These are phyloP conservation scores for Philopotamus ludificatus DNA, from an alignment of 1,140 invertebrate species.

Conservation along the genomic window DNA sequence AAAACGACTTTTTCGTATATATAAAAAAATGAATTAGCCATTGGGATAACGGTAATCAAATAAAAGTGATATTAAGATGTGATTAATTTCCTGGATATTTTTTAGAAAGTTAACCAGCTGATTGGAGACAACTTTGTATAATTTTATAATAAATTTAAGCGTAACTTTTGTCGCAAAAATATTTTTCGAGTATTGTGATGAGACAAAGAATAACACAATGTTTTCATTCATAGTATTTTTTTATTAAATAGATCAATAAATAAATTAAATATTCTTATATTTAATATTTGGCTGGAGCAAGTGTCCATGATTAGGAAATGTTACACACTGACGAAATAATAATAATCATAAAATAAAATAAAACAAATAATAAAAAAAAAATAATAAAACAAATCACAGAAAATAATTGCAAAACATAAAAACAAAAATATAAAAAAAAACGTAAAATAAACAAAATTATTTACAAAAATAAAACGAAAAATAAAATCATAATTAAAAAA, in stretches of 20 bases:
- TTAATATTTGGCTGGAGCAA: constrained; percentile 26
- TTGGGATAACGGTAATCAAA: too few relatives aligned
- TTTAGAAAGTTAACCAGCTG: too few relatives aligned
- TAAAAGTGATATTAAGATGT: too few relatives aligned
- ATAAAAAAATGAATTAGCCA: too few relatives aligned
- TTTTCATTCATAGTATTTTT: too few relatives aligned
- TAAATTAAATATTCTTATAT: constrained; percentile 21
- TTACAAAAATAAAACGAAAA: constrained; percentile 25
- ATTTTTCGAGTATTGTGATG: too few relatives aligned
- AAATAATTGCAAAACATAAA: constrained; percentile 23
- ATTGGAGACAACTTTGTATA: too few relatives aligned
- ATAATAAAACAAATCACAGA: constrained; percentile 26
- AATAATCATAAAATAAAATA: constrained; percentile 28
- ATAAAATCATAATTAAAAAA: constrained; percentile 6
- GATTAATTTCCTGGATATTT: too few relatives aligned
- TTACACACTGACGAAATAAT: constrained; percentile 7
- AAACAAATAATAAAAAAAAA: constrained; percentile 16
- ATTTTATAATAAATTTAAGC: too few relatives aligned
- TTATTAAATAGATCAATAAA: background rate
- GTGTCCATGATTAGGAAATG: background rate
- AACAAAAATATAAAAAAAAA: constrained; percentile 21
- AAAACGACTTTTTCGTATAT: too few relatives aligned
- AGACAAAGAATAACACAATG: too few relatives aligned
- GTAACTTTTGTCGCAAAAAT: too few relatives aligned
- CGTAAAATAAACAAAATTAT: constrained; percentile 23